A percentile compares a stretch with the other conserved stretches of the same genome.
Conservation (phyloP, 1,140 invertebrate genomes). For the Zaprionus gabonicus region DNA sequence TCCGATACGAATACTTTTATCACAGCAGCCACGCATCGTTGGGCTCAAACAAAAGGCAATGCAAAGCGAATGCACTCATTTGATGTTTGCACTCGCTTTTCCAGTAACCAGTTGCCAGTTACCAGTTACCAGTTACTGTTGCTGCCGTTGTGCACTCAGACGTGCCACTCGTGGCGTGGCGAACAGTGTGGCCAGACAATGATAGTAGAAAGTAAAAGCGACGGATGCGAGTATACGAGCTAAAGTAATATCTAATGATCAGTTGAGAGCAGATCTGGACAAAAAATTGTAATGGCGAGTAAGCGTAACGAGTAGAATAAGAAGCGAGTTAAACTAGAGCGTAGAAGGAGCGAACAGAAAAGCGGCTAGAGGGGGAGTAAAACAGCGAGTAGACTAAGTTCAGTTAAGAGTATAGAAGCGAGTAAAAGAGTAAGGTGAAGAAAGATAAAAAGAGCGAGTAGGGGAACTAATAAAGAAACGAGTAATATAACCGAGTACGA, state of each 20-base stretch:
- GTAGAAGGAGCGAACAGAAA: background rate
- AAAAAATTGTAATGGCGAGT: background rate
- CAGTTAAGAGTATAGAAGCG: background rate
- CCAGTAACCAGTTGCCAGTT: slow-evolving; percentile 17
- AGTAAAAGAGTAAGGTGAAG: background rate
- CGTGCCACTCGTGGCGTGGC: slow-evolving; percentile 15
- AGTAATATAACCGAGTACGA: background rate
- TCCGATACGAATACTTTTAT: slow-evolving; percentile 67
- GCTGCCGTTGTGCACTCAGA: slow-evolving; percentile 59
- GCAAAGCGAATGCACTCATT: slow-evolving; percentile 54
- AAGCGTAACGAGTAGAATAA: background rate
- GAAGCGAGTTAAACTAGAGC: no score
- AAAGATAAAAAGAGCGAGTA: background rate
- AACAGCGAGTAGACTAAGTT: background rate
- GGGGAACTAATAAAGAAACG: background rate
- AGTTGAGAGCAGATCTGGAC: background rate
- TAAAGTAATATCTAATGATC: background rate
- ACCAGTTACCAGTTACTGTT: slow-evolving; percentile 13
- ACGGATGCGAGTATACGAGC: background rate
- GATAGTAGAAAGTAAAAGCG: background rate
- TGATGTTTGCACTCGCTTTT: slow-evolving; percentile 14
- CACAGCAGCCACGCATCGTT: slow-evolving; percentile 74
- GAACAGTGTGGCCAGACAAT: slow-evolving; percentile 16
- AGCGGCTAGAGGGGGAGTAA: background rate
- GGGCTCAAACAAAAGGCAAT: slow-evolving; percentile 74